A percentile compares a stretch with the other conserved stretches of the same genome.
Evolutionary conservation across 2,888 invertebrate genomes (phyloP).

Genomic region (Plusia festucae): DNA sequence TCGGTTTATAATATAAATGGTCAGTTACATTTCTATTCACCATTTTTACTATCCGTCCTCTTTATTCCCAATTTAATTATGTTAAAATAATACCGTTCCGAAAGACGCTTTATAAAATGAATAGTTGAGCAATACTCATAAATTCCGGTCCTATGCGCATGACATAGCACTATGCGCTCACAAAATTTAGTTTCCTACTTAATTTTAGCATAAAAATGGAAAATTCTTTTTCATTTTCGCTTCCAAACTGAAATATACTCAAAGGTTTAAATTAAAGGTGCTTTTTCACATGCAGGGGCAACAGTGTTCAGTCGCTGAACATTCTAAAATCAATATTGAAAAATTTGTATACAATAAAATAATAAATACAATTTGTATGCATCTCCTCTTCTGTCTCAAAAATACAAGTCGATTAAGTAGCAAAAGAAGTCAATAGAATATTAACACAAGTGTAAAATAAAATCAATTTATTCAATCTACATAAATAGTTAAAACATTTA

Average conservation of each 20-base stretch:
- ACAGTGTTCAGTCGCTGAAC: too few species aligned
- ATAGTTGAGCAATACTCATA: constrained; percentile 35
- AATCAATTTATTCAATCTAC: background rate
- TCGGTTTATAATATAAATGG: too few species aligned
- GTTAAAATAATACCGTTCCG: constrained; percentile 28
- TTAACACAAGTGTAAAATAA: too few species aligned
- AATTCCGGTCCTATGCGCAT: constrained; percentile 37
- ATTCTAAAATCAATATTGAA: too few species aligned
- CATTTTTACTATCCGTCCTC: constrained; percentile 4
- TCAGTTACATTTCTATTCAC: background rate
- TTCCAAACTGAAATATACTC: constrained; percentile 21
- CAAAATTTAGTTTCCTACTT: constrained; percentile 32
- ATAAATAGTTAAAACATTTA: background rate
- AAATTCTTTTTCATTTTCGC: constrained; percentile 35
- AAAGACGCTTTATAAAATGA: constrained; percentile 46
- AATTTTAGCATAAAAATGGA: constrained; percentile 42
- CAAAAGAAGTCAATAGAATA: too few species aligned
- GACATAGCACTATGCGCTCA: constrained; percentile 27
- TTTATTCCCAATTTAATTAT: constrained; percentile 33
- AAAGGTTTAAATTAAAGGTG: constrained; percentile 23
- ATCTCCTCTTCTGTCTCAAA: too few species aligned
- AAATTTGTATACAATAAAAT: too few species aligned
- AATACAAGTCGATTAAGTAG: too few species aligned
- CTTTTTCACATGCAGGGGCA: background rate
- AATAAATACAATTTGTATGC: too few species aligned